Conservation (phyloP, 1,140 invertebrate species). For the Dysdera silvatica region DNA sequence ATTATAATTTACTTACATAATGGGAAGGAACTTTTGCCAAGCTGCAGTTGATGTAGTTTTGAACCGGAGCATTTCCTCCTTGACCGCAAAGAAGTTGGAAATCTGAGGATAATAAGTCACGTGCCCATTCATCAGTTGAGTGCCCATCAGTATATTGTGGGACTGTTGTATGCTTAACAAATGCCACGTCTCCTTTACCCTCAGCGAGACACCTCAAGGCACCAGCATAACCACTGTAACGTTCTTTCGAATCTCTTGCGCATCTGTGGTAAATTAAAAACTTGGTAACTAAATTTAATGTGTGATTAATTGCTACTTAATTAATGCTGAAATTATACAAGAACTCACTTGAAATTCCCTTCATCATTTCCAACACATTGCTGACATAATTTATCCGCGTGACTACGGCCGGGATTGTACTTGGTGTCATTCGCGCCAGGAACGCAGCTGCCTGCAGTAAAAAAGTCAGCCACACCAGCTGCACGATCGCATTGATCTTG, state of each 20-base stretch:
- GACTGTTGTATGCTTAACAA: constrained; percentile 53
- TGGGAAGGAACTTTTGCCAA: constrained; percentile 18
- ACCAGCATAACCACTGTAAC: constrained; percentile 71
- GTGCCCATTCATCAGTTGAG: constrained; percentile 52
- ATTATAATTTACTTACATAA: constrained; percentile 12
- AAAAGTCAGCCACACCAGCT: constrained; percentile 51
- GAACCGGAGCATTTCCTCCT: constrained; percentile 28
- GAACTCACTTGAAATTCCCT: constrained; percentile 8
- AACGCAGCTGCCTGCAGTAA: constrained; percentile 40
- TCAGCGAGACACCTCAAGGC: constrained; percentile 71
- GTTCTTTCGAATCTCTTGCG: constrained; percentile 24
- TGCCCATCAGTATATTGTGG: constrained; percentile 36
- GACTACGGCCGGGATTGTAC: constrained; percentile 23
- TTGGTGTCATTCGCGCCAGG: constrained; percentile 32
- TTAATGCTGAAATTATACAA: constrained; percentile 12
- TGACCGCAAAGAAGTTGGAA: constrained; percentile 43
- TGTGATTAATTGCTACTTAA: constrained; percentile 10
- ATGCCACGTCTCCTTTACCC: constrained; percentile 70
- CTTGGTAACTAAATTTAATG: neutral
- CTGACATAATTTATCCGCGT: constrained; percentile 27
- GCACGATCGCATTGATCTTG: constrained; percentile 51
- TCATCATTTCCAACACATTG: constrained; percentile 31
- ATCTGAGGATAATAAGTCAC: constrained; percentile 41
- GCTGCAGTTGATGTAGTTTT: constrained; percentile 7
- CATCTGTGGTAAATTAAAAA: constrained; percentile 4